Conservation (phyloP, 1,140 invertebrate genomes). For the Drosophila ananassae region DNA sequence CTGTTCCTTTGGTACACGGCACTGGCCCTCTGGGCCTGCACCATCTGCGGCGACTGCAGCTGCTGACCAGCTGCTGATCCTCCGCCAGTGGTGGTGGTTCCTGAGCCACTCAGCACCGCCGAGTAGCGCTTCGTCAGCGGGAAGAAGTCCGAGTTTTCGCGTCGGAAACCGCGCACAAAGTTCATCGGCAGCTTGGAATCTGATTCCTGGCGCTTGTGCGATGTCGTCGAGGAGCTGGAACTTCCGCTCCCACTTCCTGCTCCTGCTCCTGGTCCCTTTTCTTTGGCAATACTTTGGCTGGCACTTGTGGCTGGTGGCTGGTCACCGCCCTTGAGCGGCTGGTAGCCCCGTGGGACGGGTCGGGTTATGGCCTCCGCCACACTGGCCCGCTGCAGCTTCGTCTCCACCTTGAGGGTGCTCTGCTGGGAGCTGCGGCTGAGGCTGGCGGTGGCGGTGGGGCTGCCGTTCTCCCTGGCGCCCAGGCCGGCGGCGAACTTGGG, state of each 20-base stretch:
- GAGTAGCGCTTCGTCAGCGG: constrained; percentile 89
- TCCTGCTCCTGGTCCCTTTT: constrained; percentile 27
- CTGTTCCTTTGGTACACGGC: constrained; percentile 88
- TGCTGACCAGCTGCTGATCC: constrained; percentile 29
- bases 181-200: constrained; percentile 88
- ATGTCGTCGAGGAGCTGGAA: constrained; percentile 40
- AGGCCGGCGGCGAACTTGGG: constrained; percentile 83
- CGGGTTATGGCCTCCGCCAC: constrained; percentile 68
- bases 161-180: constrained; percentile 90
- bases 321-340: constrained; percentile 65
- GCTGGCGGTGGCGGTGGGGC: constrained; percentile 59
- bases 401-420: constrained; percentile 77
- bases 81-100: neutral
- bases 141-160: constrained; percentile 93
- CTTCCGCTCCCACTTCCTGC: constrained; percentile 8
- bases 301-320: constrained; percentile 17
- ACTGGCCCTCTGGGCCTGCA: constrained; percentile 85
- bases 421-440: constrained; percentile 69
- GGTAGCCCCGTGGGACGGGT: constrained; percentile 75
- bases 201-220: constrained; percentile 87
- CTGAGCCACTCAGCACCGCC: constrained; percentile 86
- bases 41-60: constrained; percentile 64
- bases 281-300: constrained; percentile 66
- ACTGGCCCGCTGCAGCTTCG: constrained; percentile 73
- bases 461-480: constrained; percentile 28